Evolutionary conservation across 2,113 vertebrate species (phyloP).

Genomic region (Lipophrys pholis): DNA sequence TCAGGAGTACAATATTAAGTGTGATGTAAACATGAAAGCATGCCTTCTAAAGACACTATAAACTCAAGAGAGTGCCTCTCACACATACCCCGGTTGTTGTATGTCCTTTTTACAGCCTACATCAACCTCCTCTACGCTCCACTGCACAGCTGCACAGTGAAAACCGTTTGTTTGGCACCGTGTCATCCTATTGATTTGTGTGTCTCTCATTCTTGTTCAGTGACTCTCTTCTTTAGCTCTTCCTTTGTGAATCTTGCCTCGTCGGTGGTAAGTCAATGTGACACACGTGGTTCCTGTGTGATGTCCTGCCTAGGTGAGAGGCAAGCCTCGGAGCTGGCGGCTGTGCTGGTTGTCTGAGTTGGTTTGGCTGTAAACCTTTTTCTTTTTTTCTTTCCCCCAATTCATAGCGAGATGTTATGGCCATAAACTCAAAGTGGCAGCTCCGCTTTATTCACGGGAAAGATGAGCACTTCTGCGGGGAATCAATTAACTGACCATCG

Average conservation of each 20-base stretch:
- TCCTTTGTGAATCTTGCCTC: conserved; percentile 54
- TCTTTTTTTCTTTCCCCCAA: background rate
- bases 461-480: conserved; percentile 17
- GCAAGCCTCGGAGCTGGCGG: conserved; percentile 40
- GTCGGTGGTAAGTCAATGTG: conserved; percentile 59
- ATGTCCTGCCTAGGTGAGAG: conserved; percentile 54
- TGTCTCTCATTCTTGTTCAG: conserved; percentile 40
- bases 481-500: conserved; percentile 39
- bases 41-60: conserved; percentile 13
- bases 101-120: conserved; percentile 18
- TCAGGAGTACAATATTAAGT: too few species aligned
- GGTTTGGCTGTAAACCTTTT: conserved; percentile 35
- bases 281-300: conserved; percentile 44
- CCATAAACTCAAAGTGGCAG: conserved; percentile 29
- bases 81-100: conserved; percentile 11
- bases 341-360: conserved; percentile 43
- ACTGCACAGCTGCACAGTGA: conserved; percentile 47
- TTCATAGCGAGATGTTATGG: conserved; percentile 1
- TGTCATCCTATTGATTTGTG: conserved; percentile 61
- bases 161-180: conserved; percentile 51
- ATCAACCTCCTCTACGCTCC: conserved; percentile 24
- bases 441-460: background rate
- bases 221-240: conserved; percentile 43
- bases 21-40: conserved; percentile 1
- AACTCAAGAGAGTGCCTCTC: conserved; percentile 6